phyloP scores from a whole-genome alignment of 2,113 vertebrate species.

The Channa argus region DNA sequence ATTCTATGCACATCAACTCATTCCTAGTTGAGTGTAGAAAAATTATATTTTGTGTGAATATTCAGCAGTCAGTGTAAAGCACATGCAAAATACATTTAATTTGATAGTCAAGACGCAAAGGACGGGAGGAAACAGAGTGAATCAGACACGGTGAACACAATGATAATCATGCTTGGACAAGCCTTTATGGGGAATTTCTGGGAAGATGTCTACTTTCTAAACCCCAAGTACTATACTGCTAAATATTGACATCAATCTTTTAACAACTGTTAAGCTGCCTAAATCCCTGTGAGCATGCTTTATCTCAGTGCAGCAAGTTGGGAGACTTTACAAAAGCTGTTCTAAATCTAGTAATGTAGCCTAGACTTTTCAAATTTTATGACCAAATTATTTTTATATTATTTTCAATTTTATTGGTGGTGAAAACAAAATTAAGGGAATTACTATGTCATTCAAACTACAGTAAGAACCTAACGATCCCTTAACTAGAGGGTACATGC shows the following conservation, averaged over 20 bases:
- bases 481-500: background rate
- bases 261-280: constrained; percentile 51
- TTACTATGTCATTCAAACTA: background rate
- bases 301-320: constrained; percentile 34
- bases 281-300: constrained; percentile 32
- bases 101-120: constrained; percentile 2
- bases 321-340: constrained; percentile 36
- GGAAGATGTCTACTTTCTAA: constrained; percentile 27
- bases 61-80: background rate
- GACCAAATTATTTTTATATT: constrained; percentile 1
- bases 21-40: background rate
- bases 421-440: background rate
- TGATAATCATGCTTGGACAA: background rate
- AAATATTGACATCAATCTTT: constrained; percentile 54
- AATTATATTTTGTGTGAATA: constrained; percentile 7
- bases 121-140: background rate
- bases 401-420: background rate
- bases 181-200: constrained; percentile 5
- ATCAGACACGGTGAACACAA: constrained; percentile 1
- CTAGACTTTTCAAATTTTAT: constrained; percentile 2
- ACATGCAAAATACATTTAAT: constrained; percentile 2
- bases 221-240: constrained; percentile 36
- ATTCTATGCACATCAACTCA: background rate
- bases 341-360: constrained; percentile 26
- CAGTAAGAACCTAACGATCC: background rate